Conservation (phyloP, 2,888 invertebrate species). For the Oligia fasciuncula region DNA sequence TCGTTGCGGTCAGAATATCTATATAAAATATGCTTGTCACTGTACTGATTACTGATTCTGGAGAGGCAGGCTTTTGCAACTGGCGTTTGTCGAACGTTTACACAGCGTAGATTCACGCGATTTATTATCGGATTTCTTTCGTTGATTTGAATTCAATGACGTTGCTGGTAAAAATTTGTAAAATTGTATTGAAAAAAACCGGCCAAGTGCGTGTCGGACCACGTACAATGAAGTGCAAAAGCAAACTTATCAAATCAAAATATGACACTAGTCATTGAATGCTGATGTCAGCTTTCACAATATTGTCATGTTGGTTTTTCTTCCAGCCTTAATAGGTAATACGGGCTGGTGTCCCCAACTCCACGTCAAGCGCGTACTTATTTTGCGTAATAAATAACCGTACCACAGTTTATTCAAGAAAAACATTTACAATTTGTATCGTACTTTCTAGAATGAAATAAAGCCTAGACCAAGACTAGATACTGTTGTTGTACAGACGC, state of each 20-base stretch:
- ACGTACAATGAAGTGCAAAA: background rate
- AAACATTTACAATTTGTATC: background rate
- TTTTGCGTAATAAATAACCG: constrained; percentile 9
- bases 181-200: background rate
- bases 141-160: background rate
- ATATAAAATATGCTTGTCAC: background rate
- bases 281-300: background rate
- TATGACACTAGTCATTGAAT: background rate
- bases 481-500: no score
- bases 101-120: background rate
- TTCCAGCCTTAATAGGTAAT: background rate
- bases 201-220: background rate
- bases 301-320: background rate
- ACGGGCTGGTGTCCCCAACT: no score
- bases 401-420: background rate
- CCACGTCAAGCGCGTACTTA: no score
- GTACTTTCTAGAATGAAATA: constrained; percentile 16
- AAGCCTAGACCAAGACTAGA: background rate
- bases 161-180: background rate
- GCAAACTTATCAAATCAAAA: background rate
- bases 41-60: background rate
- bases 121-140: no score
- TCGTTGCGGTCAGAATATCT: background rate
- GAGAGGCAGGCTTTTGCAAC: background rate
- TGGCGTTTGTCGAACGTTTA: background rate